Conservation (phyloP, 2,113 vertebrate species). For the Mellivora capensis region DNA sequence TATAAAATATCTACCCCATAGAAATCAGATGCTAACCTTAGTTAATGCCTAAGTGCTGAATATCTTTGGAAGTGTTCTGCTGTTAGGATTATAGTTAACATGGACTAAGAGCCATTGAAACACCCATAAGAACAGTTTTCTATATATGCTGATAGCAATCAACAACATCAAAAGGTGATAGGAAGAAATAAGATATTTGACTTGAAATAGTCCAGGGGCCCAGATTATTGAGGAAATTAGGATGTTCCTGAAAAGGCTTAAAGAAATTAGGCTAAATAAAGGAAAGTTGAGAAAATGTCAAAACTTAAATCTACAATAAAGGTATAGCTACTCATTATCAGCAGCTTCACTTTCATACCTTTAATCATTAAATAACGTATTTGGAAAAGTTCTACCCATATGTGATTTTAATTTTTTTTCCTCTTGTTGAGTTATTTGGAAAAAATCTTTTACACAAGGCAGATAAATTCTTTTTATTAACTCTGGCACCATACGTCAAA, state of each 20-base stretch:
- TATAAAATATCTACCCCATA: background rate
- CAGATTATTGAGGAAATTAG: background rate
- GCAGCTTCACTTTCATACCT: background rate
- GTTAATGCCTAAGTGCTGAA: background rate
- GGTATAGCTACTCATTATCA: background rate
- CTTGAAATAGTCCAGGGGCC: background rate
- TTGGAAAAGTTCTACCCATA: background rate
- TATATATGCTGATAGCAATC: background rate
- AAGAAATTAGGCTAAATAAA: background rate
- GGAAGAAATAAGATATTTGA: background rate
- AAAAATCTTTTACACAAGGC: background rate
- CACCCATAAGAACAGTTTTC: background rate
- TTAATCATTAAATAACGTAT: background rate
- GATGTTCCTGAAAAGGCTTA: background rate
- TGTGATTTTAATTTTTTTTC: conserved; percentile 20
- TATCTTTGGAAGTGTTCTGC: background rate
- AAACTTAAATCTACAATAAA: background rate
- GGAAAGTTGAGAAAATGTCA: conserved; percentile 13
- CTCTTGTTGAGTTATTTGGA: conserved; percentile 5
- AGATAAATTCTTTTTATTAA: conserved; percentile 52
- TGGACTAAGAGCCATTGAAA: background rate
- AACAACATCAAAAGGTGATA: background rate
- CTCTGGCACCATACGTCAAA: conserved; percentile 32
- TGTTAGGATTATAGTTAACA: background rate
- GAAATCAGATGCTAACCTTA: background rate